Percentiles rank a stretch among this genome's conserved stretches.
Conservation (phyloP, 2,888 invertebrate genomes). For the Tolmerus cingulatus region DNA sequence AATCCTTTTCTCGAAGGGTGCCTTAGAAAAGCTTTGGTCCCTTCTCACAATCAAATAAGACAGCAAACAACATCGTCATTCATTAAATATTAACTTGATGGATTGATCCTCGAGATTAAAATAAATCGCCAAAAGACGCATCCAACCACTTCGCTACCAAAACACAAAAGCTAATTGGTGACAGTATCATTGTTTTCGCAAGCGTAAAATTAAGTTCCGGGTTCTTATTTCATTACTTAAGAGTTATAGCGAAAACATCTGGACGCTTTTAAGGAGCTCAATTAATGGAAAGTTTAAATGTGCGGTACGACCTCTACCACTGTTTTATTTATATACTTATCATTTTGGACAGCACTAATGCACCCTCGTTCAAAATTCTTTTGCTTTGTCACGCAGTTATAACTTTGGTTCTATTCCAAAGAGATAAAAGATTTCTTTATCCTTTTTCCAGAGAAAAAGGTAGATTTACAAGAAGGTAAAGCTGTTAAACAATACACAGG, state of each 20-base stretch:
- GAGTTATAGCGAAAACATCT: neutral
- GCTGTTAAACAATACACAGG: no score
- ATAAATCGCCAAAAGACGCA: neutral
- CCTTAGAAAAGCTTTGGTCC: neutral
- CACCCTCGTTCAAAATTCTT: neutral
- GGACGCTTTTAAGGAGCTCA: neutral
- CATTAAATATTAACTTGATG: conserved; percentile 2
- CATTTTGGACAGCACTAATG: neutral
- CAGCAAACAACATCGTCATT: conserved; percentile 1
- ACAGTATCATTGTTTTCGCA: neutral
- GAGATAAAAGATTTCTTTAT: neutral
- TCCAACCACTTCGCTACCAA: neutral
- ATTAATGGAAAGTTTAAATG: neutral
- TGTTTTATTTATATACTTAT: neutral
- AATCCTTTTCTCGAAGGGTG: conserved; percentile 1
- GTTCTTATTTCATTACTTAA: neutral
- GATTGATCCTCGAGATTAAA: conserved; percentile 5
- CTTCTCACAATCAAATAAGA: conserved; percentile 12
- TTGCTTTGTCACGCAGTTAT: neutral
- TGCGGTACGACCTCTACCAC: neutral
- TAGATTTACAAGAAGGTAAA: no score
- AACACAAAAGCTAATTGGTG: neutral
- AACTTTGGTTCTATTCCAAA: neutral
- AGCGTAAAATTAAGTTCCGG: neutral
- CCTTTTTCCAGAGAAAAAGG: neutral